A percentile compares a stretch with the other conserved stretches of the same genome.
These are phyloP conservation scores for Sylvicapra grimmia DNA, from an alignment of 2,113 vertebrate species.

Conservation along the genomic window DNA sequence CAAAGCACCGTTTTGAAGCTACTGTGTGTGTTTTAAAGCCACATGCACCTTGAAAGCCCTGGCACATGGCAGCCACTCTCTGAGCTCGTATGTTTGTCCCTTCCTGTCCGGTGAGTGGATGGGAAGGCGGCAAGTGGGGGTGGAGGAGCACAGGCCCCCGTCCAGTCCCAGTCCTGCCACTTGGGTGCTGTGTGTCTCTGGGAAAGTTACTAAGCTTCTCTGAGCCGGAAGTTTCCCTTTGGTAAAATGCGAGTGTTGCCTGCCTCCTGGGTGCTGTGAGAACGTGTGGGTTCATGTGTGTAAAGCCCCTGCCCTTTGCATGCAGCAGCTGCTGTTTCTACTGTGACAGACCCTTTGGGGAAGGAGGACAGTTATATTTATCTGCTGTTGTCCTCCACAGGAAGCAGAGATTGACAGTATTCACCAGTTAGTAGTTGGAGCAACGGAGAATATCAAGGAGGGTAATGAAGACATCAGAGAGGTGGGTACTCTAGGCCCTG, in stretches of 20 bases:
- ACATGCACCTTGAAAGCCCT: background rate
- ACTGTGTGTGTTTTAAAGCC: background rate
- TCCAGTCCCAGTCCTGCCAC: background rate
- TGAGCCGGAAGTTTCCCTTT: background rate
- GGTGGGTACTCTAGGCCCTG: constrained; percentile 72
- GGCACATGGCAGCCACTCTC: background rate
- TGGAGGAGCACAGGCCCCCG: background rate
- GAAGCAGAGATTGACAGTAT: constrained; percentile 94
- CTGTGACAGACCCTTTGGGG: accelerated
- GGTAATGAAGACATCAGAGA: constrained; percentile 98
- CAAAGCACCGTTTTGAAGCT: background rate
- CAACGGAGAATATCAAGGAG: constrained; percentile 98
- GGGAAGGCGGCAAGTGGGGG: accelerated
- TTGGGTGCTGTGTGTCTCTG: background rate
- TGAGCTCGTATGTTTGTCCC: background rate
- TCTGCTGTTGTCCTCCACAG: constrained; percentile 72
- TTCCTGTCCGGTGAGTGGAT: background rate
- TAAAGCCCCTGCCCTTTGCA: background rate
- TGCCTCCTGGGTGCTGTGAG: accelerated
- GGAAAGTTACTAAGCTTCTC: background rate
- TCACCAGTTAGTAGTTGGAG: constrained; percentile 94
- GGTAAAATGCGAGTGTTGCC: background rate
- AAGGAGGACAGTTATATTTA: background rate
- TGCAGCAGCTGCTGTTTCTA: background rate
- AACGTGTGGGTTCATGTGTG: accelerated